These are phyloP conservation scores for Sesia bembeciformis DNA, from an alignment of 2,888 invertebrate genomes.

Conservation along the genomic window DNA sequence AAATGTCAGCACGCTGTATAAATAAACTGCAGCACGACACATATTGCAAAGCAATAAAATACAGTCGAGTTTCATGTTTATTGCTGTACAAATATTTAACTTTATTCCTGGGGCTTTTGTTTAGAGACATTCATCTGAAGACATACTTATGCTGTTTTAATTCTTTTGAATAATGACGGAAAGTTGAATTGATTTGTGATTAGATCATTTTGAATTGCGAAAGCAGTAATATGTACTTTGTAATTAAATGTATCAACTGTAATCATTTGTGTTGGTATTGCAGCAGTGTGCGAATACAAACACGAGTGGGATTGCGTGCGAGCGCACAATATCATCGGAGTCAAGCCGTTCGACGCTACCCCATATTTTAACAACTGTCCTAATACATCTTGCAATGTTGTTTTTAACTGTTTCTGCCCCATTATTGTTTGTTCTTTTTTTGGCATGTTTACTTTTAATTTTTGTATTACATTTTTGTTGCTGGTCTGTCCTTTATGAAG, in stretches of 20 bases:
- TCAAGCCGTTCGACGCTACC: constrained; percentile 60
- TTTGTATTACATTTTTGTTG: constrained; percentile 47
- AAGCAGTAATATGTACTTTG: neutral
- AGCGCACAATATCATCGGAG: constrained; percentile 50
- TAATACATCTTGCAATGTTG: constrained; percentile 75
- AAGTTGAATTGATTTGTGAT: no score
- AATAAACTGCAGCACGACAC: no score
- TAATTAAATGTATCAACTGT: neutral
- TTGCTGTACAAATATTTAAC: no score
- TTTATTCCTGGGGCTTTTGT: no score
- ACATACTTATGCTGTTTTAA: no score
- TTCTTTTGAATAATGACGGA: no score
- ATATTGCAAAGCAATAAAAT: no score
- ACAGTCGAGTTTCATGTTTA: no score
- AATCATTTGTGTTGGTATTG: neutral
- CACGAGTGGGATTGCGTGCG: constrained; percentile 58
- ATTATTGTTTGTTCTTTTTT: constrained; percentile 64
- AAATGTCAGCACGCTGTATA: no score
- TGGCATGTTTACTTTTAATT: constrained; percentile 67
- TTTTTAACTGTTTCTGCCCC: constrained; percentile 71
- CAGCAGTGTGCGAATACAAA: constrained; percentile 15
- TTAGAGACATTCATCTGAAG: no score
- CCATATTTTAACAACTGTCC: constrained; percentile 76
- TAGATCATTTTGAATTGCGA: neutral
- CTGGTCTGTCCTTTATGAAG: constrained; percentile 12